Conservation (phyloP, 2,888 invertebrate genomes). For the Protodeltote pygarga region DNA sequence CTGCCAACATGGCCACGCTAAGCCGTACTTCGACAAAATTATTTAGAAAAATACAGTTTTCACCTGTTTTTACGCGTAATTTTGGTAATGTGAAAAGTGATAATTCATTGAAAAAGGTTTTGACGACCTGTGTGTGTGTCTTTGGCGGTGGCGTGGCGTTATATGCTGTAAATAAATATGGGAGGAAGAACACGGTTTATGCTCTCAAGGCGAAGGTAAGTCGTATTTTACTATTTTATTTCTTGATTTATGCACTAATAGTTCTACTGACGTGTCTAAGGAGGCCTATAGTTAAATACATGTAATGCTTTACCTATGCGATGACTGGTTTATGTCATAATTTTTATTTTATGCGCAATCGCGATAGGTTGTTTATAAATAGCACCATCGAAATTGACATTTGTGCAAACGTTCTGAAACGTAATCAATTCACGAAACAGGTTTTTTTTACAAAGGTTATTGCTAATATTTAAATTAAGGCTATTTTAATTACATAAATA, state of each 20-base stretch:
- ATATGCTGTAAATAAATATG: conserved; percentile 73
- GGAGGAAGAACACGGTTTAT: conserved; percentile 72
- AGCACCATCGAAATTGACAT: conserved; percentile 60
- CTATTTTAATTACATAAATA: no score
- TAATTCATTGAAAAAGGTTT: conserved; percentile 64
- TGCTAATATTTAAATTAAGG: neutral
- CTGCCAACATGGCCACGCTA: conserved; percentile 84
- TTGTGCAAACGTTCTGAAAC: conserved; percentile 52
- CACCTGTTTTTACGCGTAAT: conserved; percentile 68
- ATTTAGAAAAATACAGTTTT: conserved; percentile 74
- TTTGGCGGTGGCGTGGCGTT: conserved; percentile 74
- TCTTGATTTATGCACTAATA: conserved; percentile 21
- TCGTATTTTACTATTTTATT: conserved; percentile 35
- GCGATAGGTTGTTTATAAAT: conserved; percentile 68
- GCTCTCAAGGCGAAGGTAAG: conserved; percentile 84
- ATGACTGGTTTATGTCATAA: conserved; percentile 54
- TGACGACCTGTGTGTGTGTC: conserved; percentile 78
- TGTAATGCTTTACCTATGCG: neutral
- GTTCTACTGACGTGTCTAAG: neutral
- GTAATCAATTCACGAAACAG: conserved; percentile 9
- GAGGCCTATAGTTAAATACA: neutral
- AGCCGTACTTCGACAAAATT: conserved; percentile 78
- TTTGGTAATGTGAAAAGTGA: conserved; percentile 67
- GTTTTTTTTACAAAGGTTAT: conserved; percentile 5
- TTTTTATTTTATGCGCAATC: conserved; percentile 50